Percentiles rank a stretch among this genome's conserved stretches.
Conservation (phyloP, 2,797 vertebrate genomes). For the Rhinella marina region DNA sequence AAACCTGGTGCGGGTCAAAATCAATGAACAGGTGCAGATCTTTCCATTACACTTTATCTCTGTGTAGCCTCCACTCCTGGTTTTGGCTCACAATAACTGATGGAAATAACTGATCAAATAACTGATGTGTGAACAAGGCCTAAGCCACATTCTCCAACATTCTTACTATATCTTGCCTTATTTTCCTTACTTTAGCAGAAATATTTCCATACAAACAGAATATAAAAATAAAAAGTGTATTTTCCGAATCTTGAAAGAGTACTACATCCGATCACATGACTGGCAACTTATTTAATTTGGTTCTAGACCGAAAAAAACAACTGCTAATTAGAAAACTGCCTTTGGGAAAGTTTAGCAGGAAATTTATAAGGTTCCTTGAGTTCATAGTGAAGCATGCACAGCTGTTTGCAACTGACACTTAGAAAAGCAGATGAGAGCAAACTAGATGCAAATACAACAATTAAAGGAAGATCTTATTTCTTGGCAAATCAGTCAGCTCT, state of each 20-base stretch:
- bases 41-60: no score
- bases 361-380: conserved; percentile 53
- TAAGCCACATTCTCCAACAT: no score
- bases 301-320: conserved; percentile 36
- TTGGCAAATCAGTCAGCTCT: conserved; percentile 57
- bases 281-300: conserved; percentile 31
- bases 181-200: not conserved
- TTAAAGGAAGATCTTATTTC: conserved; percentile 59
- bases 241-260: not conserved
- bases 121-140: no score
- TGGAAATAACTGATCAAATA: no score
- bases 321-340: conserved; percentile 38
- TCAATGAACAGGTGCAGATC: no score
- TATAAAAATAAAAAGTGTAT: not conserved
- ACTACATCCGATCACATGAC: conserved; percentile 20
- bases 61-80: no score
- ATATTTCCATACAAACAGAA: not conserved
- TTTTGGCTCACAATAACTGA: no score
- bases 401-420: conserved; percentile 52
- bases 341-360: conserved; percentile 51
- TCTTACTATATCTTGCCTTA: not conserved
- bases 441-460: conserved; percentile 56
- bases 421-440: conserved; percentile 53
- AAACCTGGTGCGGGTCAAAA: no score
- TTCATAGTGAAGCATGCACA: conserved; percentile 54